A percentile compares a stretch with the other conserved stretches of the same genome.
Conservation (phyloP, 2,797 vertebrate genomes). For the Scleropages formosus region DNA sequence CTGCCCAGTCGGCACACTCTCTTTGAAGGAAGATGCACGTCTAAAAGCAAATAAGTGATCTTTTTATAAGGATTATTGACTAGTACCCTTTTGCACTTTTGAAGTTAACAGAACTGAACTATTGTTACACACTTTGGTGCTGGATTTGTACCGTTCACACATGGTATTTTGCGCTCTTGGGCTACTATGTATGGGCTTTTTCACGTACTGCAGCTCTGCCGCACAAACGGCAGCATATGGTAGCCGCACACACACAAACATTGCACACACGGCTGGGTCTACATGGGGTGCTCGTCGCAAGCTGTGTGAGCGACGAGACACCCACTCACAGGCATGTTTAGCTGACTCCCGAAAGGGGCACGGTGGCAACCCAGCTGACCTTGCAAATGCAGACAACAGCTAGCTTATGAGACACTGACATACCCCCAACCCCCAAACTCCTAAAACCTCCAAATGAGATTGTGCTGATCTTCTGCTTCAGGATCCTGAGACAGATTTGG, state of each 20-base stretch:
- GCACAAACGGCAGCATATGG: conserved; percentile 15
- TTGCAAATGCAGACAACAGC: conserved; percentile 11
- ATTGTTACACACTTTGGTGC: not conserved
- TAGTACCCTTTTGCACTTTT: not conserved
- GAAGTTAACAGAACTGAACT: not conserved
- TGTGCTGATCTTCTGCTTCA: too few relatives aligned
- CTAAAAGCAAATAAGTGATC: not conserved
- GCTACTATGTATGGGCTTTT: not conserved
- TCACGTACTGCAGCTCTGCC: not conserved
- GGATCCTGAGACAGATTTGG: too few relatives aligned
- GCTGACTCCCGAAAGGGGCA: not conserved
- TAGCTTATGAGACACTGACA: conserved; percentile 7
- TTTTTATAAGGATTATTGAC: not conserved
- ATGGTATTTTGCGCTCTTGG: not conserved
- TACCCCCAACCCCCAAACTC: not conserved
- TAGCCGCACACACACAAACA: not conserved
- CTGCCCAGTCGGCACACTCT: not conserved
- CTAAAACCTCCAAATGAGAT: not conserved
- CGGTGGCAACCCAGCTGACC: conserved; percentile 9
- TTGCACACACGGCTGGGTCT: not conserved
- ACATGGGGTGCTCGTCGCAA: not conserved
- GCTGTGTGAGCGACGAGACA: not conserved
- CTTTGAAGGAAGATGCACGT: too few relatives aligned
- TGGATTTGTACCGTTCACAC: not conserved
- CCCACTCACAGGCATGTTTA: conserved; percentile 10